These are phyloP conservation scores for Apeira syringaria DNA, from an alignment of 2,888 invertebrate species.

Conservation along the genomic window DNA sequence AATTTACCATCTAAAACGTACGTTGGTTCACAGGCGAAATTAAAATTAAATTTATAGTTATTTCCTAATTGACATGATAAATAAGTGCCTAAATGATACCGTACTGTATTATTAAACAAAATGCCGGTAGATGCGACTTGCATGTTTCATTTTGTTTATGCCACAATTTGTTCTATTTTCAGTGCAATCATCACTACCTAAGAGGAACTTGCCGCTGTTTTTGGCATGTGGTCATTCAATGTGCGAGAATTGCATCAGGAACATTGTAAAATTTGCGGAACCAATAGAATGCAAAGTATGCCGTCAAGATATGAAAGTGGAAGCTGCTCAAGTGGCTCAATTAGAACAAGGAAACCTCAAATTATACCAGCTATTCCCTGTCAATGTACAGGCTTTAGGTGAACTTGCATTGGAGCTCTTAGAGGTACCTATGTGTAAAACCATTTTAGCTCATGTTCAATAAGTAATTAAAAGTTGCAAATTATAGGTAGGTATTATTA, in stretches of 20 bases:
- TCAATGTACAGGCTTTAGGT: slow-evolving; percentile 64
- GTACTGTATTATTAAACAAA: no score
- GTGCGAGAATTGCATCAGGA: slow-evolving; percentile 85
- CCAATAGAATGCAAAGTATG: slow-evolving; percentile 79
- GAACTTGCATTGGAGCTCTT: slow-evolving; percentile 54
- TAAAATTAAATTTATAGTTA: no score
- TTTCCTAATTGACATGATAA: no score
- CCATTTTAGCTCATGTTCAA: no score
- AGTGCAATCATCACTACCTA: slow-evolving; percentile 42
- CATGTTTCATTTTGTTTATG: no score
- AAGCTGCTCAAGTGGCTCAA: slow-evolving; percentile 34
- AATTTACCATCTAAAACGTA: slow-evolving; percentile 59
- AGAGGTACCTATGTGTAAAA: no score
- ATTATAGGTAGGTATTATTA: no score
- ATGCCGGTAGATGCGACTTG: no score
- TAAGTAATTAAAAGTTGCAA: no score
- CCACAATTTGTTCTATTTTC: slow-evolving; percentile 21
- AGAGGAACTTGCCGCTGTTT: slow-evolving; percentile 80
- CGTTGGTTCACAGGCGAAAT: no score
- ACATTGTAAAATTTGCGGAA: slow-evolving; percentile 57
- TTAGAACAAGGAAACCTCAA: slow-evolving; percentile 45
- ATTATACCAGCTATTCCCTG: slow-evolving; percentile 58
- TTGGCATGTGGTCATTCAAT: slow-evolving; percentile 87
- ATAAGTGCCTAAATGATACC: no score
- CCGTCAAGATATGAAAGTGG: slow-evolving; percentile 51